These are phyloP conservation scores for Oikopleura dioica DNA, from an alignment of 23 tunicate genomes.

Conservation along the genomic window DNA sequence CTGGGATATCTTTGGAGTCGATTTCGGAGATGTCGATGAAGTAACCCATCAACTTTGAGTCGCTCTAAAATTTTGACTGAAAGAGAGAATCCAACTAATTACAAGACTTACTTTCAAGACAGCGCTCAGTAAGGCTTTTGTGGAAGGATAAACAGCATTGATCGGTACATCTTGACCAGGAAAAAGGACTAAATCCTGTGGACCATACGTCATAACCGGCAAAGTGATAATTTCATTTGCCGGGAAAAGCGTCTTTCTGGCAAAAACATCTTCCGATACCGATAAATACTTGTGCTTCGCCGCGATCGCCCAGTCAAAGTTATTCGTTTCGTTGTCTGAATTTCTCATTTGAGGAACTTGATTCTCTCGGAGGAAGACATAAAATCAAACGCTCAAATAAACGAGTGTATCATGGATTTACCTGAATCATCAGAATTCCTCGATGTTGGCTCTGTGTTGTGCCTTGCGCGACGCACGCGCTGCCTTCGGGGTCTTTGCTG, in stretches of 20 bases:
- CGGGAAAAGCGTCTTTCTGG: not conserved
- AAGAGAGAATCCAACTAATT: too few species aligned
- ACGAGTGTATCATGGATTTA: too few species aligned
- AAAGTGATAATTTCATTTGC: not conserved
- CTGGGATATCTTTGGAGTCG: not conserved
- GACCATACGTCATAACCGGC: not conserved
- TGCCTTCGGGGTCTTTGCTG: not conserved
- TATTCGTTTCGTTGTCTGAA: not conserved
- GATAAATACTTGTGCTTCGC: not conserved
- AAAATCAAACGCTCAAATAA: too few species aligned
- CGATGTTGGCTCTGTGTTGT: not conserved
- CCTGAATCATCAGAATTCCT: not conserved
- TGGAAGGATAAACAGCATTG: not conserved
- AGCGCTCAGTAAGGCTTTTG: not conserved
- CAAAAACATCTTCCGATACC: not conserved
- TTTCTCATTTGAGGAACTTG: too few species aligned
- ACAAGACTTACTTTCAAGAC: not conserved
- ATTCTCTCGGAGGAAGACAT: too few species aligned
- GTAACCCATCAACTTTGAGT: not conserved
- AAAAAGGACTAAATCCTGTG: not conserved
- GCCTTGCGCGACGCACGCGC: not conserved
- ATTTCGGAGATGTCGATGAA: not conserved
- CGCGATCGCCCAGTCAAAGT: not conserved
- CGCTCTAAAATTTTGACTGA: too few species aligned
- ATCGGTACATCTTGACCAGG: conserved; percentile 10